These are phyloP conservation scores for Argyra leucocephala DNA, from an alignment of 2,888 invertebrate genomes.

Conservation along the genomic window DNA sequence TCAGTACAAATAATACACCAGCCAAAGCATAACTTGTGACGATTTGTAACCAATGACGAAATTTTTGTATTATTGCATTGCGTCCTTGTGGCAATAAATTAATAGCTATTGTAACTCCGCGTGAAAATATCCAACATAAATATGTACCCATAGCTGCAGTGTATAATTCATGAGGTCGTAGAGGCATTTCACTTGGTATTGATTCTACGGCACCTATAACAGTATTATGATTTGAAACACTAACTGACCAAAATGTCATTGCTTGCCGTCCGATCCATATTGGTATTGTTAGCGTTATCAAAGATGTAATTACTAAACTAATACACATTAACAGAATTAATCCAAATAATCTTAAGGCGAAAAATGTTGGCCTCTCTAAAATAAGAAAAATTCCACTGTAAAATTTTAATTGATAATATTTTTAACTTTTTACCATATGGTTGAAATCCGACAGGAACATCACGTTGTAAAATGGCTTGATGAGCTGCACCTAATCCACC, in stretches of 20 bases:
- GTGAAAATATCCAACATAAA: conserved; percentile 84
- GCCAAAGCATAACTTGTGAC: conserved; percentile 70
- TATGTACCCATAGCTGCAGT: conserved; percentile 90
- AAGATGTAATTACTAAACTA: conserved; percentile 74
- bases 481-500: conserved; percentile 68
- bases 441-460: conserved; percentile 76
- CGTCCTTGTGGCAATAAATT: conserved; percentile 87
- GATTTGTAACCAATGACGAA: conserved; percentile 63
- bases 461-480: conserved; percentile 76
- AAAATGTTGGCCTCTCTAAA: conserved; percentile 64
- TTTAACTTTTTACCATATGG: conserved; percentile 53
- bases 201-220: neutral
- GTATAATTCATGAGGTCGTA: conserved; percentile 88
- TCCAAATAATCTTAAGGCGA: conserved; percentile 57
- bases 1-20: conserved; percentile 54
- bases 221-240: conserved; percentile 30
- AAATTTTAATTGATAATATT: neutral
- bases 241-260: conserved; percentile 71
- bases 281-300: conserved; percentile 73
- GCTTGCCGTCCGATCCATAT: conserved; percentile 82
- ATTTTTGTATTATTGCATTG: conserved; percentile 59
- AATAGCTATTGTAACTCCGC: conserved; percentile 69
- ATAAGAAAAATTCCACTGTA: neutral
- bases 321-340: conserved; percentile 70
- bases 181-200: conserved; percentile 32